A percentile compares a stretch with the other conserved stretches of the same genome.
Evolutionary conservation across 2,797 vertebrate genomes (phyloP).

Genomic region (Spea hammondii): DNA sequence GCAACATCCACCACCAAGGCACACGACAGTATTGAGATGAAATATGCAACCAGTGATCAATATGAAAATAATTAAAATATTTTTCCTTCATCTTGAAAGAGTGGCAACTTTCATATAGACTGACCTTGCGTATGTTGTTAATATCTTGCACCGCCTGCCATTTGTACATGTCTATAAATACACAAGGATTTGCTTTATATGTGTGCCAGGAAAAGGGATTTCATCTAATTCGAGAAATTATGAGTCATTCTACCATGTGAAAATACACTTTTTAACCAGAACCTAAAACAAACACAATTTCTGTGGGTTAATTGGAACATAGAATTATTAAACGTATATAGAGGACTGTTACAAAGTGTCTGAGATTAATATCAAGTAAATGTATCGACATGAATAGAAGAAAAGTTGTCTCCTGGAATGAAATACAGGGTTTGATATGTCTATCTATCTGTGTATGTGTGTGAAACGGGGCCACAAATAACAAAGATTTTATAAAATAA

Average conservation of each 20-base stretch:
- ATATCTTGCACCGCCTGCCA: constrained; percentile 19
- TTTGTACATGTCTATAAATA: constrained; percentile 33
- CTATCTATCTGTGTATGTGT: too few relatives aligned
- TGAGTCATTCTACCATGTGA: constrained; percentile 35
- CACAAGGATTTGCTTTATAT: constrained; percentile 23
- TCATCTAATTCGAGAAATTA: constrained; percentile 37
- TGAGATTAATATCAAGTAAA: constrained; percentile 9
- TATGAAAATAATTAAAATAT: constrained; percentile 22
- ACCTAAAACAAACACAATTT: constrained; percentile 47
- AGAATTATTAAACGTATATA: constrained; percentile 27
- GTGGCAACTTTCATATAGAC: constrained; percentile 7
- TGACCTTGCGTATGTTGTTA: not conserved
- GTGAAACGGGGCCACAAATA: too few relatives aligned
- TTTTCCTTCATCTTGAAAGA: constrained; percentile 11
- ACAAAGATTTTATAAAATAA: too few relatives aligned
- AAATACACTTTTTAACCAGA: constrained; percentile 16
- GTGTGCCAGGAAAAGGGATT: constrained; percentile 43
- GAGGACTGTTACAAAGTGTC: constrained; percentile 11
- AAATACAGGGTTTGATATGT: not conserved
- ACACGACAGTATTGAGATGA: not conserved
- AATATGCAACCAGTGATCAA: not conserved
- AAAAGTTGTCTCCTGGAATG: not conserved
- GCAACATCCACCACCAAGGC: constrained; percentile 17
- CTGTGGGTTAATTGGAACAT: constrained; percentile 33
- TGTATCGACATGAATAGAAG: not conserved